Conservation (phyloP, 2,888 invertebrate genomes). For the Fragum sueziense region DNA sequence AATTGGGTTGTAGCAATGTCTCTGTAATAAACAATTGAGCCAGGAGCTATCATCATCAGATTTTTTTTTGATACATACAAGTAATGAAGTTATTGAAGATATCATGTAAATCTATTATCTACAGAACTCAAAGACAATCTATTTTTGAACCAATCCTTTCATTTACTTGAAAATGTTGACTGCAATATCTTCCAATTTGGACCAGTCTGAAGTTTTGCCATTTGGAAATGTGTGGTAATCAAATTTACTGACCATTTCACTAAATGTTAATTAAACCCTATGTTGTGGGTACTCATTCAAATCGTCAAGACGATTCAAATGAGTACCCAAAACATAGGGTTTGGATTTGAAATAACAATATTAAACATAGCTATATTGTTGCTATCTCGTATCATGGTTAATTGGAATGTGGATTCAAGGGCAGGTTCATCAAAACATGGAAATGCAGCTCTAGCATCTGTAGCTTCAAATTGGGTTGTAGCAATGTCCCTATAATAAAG, state of each 20-base stretch:
- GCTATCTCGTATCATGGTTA: slow-evolving; percentile 73
- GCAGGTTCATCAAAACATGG: slow-evolving; percentile 82
- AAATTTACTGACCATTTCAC: neutral
- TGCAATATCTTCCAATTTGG: neutral
- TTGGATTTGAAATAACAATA: no score
- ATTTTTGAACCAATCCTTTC: neutral
- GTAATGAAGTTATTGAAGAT: no score
- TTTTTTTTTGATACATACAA: no score
- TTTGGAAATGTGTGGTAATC: no score
- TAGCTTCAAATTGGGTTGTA: slow-evolving; percentile 86
- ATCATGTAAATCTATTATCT: neutral
- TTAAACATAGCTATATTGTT: slow-evolving; percentile 74
- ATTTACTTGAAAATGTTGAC: no score
- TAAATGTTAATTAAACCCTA: no score
- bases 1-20: slow-evolving; percentile 88
- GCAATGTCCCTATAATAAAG: slow-evolving; percentile 85
- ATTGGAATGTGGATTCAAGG: slow-evolving; percentile 76
- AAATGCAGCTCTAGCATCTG: slow-evolving; percentile 80
- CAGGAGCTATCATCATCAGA: no score
- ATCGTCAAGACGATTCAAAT: no score
- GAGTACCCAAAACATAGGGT: no score
- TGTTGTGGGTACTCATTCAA: no score
- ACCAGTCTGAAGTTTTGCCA: no score
- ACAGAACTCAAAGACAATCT: neutral
- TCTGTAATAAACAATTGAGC: slow-evolving; percentile 71